phyloP scores from a whole-genome alignment of 2,797 vertebrate genomes.

The Gastrophryne carolinensis region DNA sequence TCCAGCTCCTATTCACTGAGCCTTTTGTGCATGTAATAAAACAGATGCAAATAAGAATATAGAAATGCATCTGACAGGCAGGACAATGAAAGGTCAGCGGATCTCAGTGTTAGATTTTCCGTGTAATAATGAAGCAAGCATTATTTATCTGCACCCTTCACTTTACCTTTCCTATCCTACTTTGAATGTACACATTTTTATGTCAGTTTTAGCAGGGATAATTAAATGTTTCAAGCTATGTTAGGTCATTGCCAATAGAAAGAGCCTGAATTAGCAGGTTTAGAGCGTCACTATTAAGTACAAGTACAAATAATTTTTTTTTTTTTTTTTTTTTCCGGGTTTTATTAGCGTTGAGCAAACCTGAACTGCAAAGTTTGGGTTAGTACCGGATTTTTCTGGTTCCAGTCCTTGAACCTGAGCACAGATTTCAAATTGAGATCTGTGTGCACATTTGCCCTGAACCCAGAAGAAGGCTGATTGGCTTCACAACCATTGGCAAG shows the following conservation, averaged over 20 bases:
- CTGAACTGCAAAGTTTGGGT: too few relatives aligned
- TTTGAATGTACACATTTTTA: constrained; percentile 18
- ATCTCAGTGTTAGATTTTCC: constrained; percentile 33
- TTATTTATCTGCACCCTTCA: constrained; percentile 40
- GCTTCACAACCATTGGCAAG: too few relatives aligned
- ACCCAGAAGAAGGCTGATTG: too few relatives aligned
- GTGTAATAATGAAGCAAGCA: constrained; percentile 25
- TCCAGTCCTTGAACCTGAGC: too few relatives aligned
- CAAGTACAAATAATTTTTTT: not conserved
- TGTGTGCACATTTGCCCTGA: too few relatives aligned
- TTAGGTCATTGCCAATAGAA: constrained; percentile 37
- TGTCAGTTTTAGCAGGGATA: constrained; percentile 37
- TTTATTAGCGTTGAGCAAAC: too few relatives aligned
- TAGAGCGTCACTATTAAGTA: not conserved
- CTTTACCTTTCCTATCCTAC: constrained; percentile 35
- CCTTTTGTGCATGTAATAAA: constrained; percentile 51
- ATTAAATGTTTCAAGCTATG: constrained; percentile 15
- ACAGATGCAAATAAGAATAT: constrained; percentile 58
- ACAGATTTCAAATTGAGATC: too few relatives aligned
- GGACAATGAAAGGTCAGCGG: constrained; percentile 50
- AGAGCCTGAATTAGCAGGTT: not conserved
- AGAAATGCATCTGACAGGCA: constrained; percentile 49
- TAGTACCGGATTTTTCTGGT: too few relatives aligned
- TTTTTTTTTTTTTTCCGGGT: too few relatives aligned
- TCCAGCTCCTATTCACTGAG: constrained; percentile 49